Percentiles rank a stretch among this genome's conserved stretches.
phyloP scores from a whole-genome alignment of 2,113 vertebrate genomes.

The Cnemophilus loriae region DNA sequence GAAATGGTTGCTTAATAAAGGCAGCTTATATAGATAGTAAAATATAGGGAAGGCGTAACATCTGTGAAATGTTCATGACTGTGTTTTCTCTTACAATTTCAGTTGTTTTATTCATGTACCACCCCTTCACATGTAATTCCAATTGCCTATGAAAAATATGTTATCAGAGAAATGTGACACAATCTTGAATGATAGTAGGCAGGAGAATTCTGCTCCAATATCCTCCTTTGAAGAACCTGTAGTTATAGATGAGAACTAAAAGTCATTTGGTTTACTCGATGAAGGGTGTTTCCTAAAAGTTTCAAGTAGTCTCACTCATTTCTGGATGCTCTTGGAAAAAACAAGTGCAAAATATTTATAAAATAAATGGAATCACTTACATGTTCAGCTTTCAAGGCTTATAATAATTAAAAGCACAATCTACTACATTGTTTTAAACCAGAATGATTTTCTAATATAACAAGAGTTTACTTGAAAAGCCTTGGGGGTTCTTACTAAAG shows the following conservation, averaged over 20 bases:
- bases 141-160: background rate
- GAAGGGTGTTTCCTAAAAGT: background rate
- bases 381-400: background rate
- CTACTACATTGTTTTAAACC: background rate
- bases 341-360: background rate
- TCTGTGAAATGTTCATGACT: background rate
- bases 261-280: background rate
- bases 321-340: background rate
- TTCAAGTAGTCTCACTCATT: background rate
- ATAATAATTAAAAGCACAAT: background rate
- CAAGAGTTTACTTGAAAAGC: background rate
- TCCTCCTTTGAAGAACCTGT: background rate
- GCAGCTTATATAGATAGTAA: background rate
- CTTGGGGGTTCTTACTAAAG: background rate
- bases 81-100: background rate
- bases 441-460: background rate
- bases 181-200: background rate
- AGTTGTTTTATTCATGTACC: background rate
- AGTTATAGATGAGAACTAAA: background rate
- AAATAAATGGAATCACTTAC: background rate
- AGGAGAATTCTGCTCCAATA: background rate
- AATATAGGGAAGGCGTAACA: background rate
- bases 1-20: background rate
- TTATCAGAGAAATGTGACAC: background rate
- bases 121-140: background rate